Percentiles rank a stretch among this genome's conserved stretches.
phyloP scores from a whole-genome alignment of 1,140 invertebrate genomes.

The Zaprionus gabonicus region DNA sequence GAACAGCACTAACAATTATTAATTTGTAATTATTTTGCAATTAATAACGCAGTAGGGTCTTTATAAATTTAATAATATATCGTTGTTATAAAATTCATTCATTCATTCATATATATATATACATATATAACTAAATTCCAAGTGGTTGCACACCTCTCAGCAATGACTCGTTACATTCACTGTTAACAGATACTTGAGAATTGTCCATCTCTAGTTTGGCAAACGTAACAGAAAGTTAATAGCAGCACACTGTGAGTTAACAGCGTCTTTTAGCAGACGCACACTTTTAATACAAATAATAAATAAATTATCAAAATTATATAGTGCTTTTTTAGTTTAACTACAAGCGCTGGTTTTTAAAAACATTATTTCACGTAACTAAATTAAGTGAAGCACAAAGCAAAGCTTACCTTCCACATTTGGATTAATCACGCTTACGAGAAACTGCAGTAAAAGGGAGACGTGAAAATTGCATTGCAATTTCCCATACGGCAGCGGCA shows the following conservation, averaged over 20 bases:
- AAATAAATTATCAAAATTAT: conserved; percentile 48
- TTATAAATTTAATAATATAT: neutral
- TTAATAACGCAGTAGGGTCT: too few relatives aligned
- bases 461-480: conserved; percentile 32
- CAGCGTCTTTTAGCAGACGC: conserved; percentile 40
- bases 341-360: conserved; percentile 19
- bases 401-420: neutral
- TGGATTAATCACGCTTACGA: neutral
- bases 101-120: neutral
- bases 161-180: neutral
- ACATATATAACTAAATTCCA: neutral
- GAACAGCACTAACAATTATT: too few relatives aligned
- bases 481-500: conserved; percentile 23
- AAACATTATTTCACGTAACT: conserved; percentile 1
- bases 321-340: conserved; percentile 31
- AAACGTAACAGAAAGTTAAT: conserved; percentile 10
- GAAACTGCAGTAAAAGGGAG: conserved; percentile 11
- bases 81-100: neutral
- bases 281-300: conserved; percentile 42
- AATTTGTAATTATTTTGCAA: too few relatives aligned
- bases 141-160: neutral
- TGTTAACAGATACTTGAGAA: neutral
- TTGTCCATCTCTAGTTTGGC: conserved; percentile 25
- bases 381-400: conserved; percentile 16
- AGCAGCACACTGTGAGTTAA: conserved; percentile 34